Conservation (phyloP, 2,888 invertebrate genomes). For the Blastobasis lacticolella region DNA sequence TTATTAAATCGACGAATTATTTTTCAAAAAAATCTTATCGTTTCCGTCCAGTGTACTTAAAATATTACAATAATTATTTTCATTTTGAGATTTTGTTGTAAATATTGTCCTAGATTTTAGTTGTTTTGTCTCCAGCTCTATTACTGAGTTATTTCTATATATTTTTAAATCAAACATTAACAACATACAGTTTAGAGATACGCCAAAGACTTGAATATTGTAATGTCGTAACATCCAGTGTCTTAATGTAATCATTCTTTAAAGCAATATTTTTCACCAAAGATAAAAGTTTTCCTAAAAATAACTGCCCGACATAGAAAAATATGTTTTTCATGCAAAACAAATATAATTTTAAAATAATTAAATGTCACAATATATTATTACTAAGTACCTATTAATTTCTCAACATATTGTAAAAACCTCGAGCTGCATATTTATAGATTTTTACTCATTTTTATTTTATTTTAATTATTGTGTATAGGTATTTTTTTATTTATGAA, state of each 20-base stretch:
- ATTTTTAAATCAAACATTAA: conserved; percentile 32
- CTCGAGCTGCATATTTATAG: too few relatives aligned
- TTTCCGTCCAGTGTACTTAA: conserved; percentile 63
- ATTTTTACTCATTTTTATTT: conserved; percentile 1
- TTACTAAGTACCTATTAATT: too few relatives aligned
- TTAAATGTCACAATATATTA: too few relatives aligned
- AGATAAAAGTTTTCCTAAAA: conserved; percentile 22
- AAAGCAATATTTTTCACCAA: conserved; percentile 57
- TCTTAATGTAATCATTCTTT: conserved; percentile 11
- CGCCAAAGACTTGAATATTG: conserved; percentile 61
- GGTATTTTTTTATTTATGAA: too few relatives aligned
- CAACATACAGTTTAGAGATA: conserved; percentile 69
- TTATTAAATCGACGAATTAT: conserved; percentile 28
- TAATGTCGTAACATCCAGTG: conserved; percentile 27
- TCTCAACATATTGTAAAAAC: too few relatives aligned
- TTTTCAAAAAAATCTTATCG: conserved; percentile 61
- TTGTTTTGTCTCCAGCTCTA: conserved; percentile 3
- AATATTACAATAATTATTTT: conserved; percentile 31
- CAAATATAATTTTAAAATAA: neutral
- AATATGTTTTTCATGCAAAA: too few relatives aligned
- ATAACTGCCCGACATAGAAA: too few relatives aligned
- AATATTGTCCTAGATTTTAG: conserved; percentile 6
- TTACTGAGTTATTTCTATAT: conserved; percentile 28
- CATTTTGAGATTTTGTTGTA: conserved; percentile 29
- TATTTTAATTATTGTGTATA: too few relatives aligned